Conservation (phyloP, 2,113 vertebrate genomes). For the Channa argus region DNA sequence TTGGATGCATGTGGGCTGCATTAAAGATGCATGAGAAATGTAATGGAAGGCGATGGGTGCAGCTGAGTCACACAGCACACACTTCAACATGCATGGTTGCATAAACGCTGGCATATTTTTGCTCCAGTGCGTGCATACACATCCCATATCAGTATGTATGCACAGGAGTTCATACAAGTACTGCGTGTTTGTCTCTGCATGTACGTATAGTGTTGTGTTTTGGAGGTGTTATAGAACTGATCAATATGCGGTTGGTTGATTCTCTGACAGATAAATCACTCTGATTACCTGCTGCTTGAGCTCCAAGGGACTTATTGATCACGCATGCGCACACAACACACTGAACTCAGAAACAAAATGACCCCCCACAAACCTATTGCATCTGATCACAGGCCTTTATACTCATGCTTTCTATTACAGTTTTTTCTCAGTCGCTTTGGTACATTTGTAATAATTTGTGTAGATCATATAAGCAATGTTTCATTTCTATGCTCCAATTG, state of each 20-base stretch:
- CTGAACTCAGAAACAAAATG: neutral
- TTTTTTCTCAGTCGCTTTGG: too few species aligned
- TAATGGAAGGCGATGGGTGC: slow-evolving; percentile 61
- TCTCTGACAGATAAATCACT: slow-evolving; percentile 37
- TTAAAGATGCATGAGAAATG: slow-evolving; percentile 68
- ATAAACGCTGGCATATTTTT: neutral
- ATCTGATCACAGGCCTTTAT: neutral
- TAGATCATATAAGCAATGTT: too few species aligned
- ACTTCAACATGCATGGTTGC: slow-evolving; percentile 6
- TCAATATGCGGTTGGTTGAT: slow-evolving; percentile 49
- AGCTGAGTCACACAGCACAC: slow-evolving; percentile 56
- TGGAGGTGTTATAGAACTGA: slow-evolving; percentile 13
- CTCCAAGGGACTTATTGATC: slow-evolving; percentile 27
- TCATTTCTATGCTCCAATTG: too few species aligned
- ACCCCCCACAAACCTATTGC: neutral
- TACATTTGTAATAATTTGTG: neutral
- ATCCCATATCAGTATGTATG: neutral
- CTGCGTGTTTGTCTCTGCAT: neutral
- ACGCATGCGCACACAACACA: neutral
- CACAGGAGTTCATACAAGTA: neutral
- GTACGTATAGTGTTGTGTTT: neutral
- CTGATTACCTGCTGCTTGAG: slow-evolving; percentile 19
- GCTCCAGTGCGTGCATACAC: neutral
- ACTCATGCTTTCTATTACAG: neutral
- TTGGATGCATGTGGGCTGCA: slow-evolving; percentile 52